Conservation (phyloP, 1,140 invertebrate genomes). For the Atta cephalotes region DNA sequence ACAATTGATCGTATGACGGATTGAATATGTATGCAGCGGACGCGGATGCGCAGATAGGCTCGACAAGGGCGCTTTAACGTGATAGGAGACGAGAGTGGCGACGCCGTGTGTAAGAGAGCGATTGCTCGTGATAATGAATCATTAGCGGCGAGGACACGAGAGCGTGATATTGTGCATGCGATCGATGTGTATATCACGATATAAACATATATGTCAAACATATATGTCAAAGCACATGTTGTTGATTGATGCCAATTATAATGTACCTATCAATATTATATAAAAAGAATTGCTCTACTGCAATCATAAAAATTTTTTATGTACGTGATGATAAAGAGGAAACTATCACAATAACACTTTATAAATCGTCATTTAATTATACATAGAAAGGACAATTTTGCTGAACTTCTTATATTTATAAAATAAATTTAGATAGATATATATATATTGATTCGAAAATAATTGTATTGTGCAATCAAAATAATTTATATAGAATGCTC, state of each 20-base stretch:
- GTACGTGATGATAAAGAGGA: not conserved
- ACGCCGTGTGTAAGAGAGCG: slow-evolving; percentile 50
- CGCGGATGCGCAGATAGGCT: slow-evolving; percentile 39
- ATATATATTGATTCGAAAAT: too few species aligned
- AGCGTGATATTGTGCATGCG: slow-evolving; percentile 28
- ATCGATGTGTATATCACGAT: slow-evolving; percentile 14
- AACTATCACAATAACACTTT: not conserved
- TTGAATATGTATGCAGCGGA: slow-evolving; percentile 62
- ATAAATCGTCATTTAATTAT: not conserved
- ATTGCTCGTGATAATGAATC: slow-evolving; percentile 64
- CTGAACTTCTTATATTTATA: not conserved
- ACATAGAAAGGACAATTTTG: not conserved
- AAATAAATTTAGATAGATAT: not conserved
- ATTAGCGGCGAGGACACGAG: slow-evolving; percentile 56
- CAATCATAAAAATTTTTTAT: not conserved
- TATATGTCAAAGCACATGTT: not conserved
- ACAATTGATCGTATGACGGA: slow-evolving; percentile 61
- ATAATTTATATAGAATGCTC: too few species aligned
- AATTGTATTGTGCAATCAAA: too few species aligned
- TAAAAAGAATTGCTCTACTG: not conserved
- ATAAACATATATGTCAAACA: slow-evolving; percentile 25
- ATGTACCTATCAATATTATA: not conserved
- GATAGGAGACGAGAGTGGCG: slow-evolving; percentile 60
- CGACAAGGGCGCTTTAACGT: slow-evolving; percentile 60
- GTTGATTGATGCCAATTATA: slow-evolving; percentile 21